Conservation (phyloP, 2,888 invertebrate genomes). For the Hyppa rectilinea region DNA sequence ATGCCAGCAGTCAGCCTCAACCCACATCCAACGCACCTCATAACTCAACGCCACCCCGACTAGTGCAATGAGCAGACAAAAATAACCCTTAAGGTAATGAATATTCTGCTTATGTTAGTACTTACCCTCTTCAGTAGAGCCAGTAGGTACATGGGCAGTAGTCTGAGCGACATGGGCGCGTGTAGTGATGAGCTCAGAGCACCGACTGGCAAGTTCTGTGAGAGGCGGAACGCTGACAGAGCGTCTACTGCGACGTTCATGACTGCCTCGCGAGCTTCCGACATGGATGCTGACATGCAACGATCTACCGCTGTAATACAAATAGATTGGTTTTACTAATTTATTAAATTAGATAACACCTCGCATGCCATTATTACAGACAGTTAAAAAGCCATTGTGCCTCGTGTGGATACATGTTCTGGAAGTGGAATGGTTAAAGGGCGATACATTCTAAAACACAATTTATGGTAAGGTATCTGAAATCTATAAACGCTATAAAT, state of each 20-base stretch:
- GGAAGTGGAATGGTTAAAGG: too few species aligned
- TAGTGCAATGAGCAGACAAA: not conserved
- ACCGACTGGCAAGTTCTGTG: constrained; percentile 91
- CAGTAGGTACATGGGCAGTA: constrained; percentile 97
- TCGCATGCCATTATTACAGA: too few species aligned
- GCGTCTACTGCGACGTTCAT: constrained; percentile 98
- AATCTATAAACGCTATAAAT: not conserved
- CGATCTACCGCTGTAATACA: constrained; percentile 96
- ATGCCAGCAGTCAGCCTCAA: too few species aligned
- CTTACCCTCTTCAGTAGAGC: constrained; percentile 94
- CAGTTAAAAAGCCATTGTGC: too few species aligned
- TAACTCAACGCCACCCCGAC: too few species aligned
- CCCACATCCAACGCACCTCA: too few species aligned
- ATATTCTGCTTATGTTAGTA: not conserved
- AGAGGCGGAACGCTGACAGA: constrained; percentile 82
- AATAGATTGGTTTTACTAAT: not conserved
- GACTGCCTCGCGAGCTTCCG: constrained; percentile 98
- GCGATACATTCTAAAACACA: too few species aligned
- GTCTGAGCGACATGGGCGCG: constrained; percentile 94
- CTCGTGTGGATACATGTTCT: too few species aligned
- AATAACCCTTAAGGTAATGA: not conserved
- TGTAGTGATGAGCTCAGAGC: constrained; percentile 90
- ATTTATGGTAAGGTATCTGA: too few species aligned
- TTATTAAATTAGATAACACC: too few species aligned
- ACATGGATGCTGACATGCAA: constrained; percentile 95